Conservation (phyloP, 2,888 invertebrate species). For the Ypsolopha scabrella region DNA sequence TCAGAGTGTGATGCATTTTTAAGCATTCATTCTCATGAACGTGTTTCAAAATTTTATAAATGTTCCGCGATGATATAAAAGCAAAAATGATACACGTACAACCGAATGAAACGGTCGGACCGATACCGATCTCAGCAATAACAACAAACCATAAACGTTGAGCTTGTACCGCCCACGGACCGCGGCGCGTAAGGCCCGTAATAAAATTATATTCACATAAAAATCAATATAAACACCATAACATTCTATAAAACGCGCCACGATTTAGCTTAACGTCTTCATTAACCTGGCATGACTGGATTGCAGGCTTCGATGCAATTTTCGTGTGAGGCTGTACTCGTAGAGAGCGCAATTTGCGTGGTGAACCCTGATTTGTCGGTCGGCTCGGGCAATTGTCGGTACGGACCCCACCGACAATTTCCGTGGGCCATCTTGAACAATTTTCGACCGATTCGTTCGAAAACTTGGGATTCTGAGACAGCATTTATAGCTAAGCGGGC, state of each 20-base stretch:
- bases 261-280: constrained; percentile 62
- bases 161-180: constrained; percentile 26
- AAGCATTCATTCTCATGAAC: neutral
- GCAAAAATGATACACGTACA: constrained; percentile 4
- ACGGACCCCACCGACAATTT: constrained; percentile 34
- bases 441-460: constrained; percentile 49
- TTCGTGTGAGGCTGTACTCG: constrained; percentile 34
- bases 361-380: constrained; percentile 50
- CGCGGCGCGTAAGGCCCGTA: constrained; percentile 17
- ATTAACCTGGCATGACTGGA: constrained; percentile 58
- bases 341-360: constrained; percentile 50
- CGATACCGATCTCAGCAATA: constrained; percentile 16
- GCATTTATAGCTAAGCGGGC: constrained; percentile 37
- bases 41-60: constrained; percentile 3
- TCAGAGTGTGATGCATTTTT: neutral
- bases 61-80: neutral
- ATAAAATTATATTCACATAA: constrained; percentile 57
- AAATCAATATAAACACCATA: constrained; percentile 59
- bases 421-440: constrained; percentile 43
- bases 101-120: constrained; percentile 5
- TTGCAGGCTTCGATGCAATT: constrained; percentile 49
- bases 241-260: constrained; percentile 43
- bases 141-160: constrained; percentile 19
- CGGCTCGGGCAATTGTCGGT: constrained; percentile 28
- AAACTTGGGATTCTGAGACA: constrained; percentile 30